These are phyloP conservation scores for Odontamblyopus lacepedii DNA, from an alignment of 2,797 vertebrate species.

Conservation along the genomic window DNA sequence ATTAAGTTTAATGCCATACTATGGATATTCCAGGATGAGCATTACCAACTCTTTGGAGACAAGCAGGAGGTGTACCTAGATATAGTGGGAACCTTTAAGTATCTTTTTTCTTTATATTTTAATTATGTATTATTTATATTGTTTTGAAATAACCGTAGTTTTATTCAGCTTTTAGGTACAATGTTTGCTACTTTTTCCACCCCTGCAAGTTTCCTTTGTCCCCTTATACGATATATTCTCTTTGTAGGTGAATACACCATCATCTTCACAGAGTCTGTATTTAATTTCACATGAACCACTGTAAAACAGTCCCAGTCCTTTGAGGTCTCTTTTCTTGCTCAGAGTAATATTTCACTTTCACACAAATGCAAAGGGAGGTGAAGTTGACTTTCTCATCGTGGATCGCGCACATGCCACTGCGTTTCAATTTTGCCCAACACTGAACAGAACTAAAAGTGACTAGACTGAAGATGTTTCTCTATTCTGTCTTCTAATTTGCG, in stretches of 20 bases:
- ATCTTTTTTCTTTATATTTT: no score
- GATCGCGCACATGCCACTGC: slow-evolving; percentile 27
- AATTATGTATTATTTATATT: neutral
- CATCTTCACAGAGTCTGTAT: slow-evolving; percentile 29
- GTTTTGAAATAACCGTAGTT: neutral
- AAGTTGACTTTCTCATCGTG: slow-evolving; percentile 46
- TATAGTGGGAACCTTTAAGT: no score
- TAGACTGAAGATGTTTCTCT: slow-evolving; percentile 31
- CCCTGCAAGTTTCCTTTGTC: slow-evolving; percentile 6
- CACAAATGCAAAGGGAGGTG: slow-evolving; percentile 8
- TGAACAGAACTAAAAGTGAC: slow-evolving; percentile 25
- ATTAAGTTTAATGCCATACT: no score
- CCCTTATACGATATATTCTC: neutral
- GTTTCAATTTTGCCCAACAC: slow-evolving; percentile 45
- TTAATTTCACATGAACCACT: slow-evolving; percentile 46
- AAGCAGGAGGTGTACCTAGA: no score
- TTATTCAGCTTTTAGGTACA: neutral
- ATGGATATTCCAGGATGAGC: no score
- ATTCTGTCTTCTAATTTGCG: slow-evolving; percentile 61
- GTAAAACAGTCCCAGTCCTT: slow-evolving; percentile 40
- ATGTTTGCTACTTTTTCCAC: neutral
- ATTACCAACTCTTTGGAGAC: no score
- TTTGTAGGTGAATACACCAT: slow-evolving; percentile 21
- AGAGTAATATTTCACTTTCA: slow-evolving; percentile 47
- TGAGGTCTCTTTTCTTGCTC: slow-evolving; percentile 40